Base-by-base conservation (phyloP, 2,797 vertebrate species). In the Karalla daura region DNA sequence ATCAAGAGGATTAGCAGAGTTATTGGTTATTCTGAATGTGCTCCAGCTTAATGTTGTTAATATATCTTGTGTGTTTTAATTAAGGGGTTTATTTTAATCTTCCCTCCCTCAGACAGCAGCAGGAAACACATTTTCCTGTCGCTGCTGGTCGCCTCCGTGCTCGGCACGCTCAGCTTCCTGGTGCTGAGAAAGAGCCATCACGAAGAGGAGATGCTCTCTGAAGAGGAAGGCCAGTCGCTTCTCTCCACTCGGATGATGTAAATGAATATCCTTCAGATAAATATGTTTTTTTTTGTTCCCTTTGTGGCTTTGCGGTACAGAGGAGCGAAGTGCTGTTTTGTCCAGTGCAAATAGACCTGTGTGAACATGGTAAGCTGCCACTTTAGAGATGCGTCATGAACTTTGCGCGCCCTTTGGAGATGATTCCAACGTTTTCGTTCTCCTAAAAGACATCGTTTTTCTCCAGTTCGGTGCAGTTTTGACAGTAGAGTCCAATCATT, bases 91-190 rank as follows among this genome's bases (percentile, higher is more conserved):
- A 20, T 67, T 84, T 63, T 70, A 24, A 76, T 81, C 63, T 62
- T 67, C 39, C n/a, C 35, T 33, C 46, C 74, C 13, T 51, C 81
- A 95, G 94, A 94, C 45, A 45, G 64, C 78, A 93, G 92, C 80
- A 90, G 94, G 76, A 92, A 67, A 75, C 92, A 64, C 9, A 81
- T 94, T 67, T 95, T 95, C 50, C 86, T 91, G 15, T 86, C 89
- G 53, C 85, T 95, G 78, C 27, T 94, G 81, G 88, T 94, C 33
- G 54, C 86, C 64, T 94, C 94, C 2, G 8, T 88, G 1, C 56
- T 94, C 14, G 94, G 94, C n/a, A 94, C 94, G 0, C 84, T 94
- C 66, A 86, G 88, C 83, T 94, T 95, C 77, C 85, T 95, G 45
- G 58, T 81, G 54, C 18, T 95, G 85, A 89, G 88, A 35, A 92